These are phyloP conservation scores for Rhadina sibilatrix DNA, from an alignment of 2,113 vertebrate genomes.

Conservation along the genomic window DNA sequence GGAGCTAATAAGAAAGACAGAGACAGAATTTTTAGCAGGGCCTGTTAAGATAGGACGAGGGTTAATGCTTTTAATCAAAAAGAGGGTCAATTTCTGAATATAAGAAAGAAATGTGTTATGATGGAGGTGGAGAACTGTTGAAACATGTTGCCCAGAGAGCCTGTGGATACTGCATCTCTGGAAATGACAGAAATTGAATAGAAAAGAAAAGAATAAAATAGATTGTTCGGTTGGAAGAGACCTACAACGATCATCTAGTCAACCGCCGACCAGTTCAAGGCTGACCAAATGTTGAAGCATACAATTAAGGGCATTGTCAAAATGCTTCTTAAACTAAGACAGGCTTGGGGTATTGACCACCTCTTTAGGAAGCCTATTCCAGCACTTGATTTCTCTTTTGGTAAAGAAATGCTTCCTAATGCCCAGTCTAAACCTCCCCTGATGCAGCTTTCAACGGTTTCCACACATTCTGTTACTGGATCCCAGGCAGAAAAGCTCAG, in stretches of 20 bases:
- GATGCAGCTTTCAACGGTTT: neutral
- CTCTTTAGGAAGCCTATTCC: neutral
- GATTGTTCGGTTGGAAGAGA: neutral
- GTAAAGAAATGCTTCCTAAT: neutral
- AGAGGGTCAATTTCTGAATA: neutral
- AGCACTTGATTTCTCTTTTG: neutral
- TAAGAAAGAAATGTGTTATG: neutral
- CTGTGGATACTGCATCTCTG: neutral
- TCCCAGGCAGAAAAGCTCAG: neutral
- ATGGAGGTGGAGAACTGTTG: neutral
- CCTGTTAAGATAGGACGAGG: neutral
- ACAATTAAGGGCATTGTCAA: neutral
- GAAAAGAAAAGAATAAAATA: neutral
- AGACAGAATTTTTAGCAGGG: neutral
- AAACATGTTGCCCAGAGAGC: neutral
- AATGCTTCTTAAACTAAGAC: neutral
- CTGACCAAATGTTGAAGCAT: neutral
- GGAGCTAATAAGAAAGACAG: neutral
- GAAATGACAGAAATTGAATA: neutral
- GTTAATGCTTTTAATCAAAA: neutral
- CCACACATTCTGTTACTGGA: rapidly evolving
- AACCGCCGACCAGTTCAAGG: neutral
- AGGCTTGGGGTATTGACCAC: neutral
- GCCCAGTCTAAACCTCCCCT: neutral
- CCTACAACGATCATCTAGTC: neutral